These are phyloP conservation scores for Biston betularia DNA, from an alignment of 2,888 invertebrate genomes.

Conservation along the genomic window DNA sequence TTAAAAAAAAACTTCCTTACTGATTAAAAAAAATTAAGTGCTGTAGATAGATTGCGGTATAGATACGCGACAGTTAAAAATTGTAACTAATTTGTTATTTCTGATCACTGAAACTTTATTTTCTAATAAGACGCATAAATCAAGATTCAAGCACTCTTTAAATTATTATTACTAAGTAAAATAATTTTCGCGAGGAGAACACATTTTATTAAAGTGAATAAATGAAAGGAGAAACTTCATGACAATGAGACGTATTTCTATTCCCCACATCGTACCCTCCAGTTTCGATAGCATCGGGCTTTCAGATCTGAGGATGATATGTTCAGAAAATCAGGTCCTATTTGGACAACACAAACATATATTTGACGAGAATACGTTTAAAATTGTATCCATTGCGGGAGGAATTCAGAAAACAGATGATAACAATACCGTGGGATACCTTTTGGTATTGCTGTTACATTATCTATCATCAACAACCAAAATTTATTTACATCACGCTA, in stretches of 20 bases:
- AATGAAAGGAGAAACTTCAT: conserved; percentile 18
- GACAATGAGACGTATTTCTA: conserved; percentile 25
- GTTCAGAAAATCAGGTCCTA: neutral
- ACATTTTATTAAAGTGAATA: conserved; percentile 13
- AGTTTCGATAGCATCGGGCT: conserved; percentile 20
- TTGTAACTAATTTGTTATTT: too few relatives aligned
- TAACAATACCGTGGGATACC: neutral
- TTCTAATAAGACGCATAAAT: neutral
- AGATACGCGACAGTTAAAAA: neutral
- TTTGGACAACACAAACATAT: too few relatives aligned
- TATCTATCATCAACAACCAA: too few relatives aligned
- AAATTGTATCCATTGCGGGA: too few relatives aligned
- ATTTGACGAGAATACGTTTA: neutral
- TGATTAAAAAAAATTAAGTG: neutral
- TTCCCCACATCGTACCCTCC: neutral
- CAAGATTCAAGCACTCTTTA: neutral
- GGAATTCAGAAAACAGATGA: neutral
- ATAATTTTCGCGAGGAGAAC: conserved; percentile 4
- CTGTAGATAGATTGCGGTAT: too few relatives aligned
- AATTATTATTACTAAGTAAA: neutral
- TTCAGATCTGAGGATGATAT: neutral
- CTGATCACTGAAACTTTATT: too few relatives aligned
- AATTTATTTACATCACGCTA: too few relatives aligned
- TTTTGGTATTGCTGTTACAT: too few relatives aligned
- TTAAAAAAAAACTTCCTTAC: too few relatives aligned